Base-by-base conservation (phyloP, 2,113 vertebrate species). In the Glaucidium brasilianum region DNA sequence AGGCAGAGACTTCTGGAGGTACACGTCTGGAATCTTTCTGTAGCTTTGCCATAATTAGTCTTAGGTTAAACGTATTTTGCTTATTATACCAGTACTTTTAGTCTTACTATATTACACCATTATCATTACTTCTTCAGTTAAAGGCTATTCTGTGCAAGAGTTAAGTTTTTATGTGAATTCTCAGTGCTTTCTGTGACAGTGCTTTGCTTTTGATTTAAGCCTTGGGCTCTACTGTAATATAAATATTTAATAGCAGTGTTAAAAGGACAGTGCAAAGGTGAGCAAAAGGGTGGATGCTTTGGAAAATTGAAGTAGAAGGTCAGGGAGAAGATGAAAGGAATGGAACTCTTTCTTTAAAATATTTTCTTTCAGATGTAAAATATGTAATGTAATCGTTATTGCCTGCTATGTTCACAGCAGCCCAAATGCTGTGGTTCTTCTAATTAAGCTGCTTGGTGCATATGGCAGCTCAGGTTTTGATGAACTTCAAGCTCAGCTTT, bases 21-120 rank as follows among this genome's bases (percentile, higher is more conserved):
- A 22, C 37, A 30, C 62, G 12, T 9, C 50, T 49, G 52, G 49
- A 7, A 29, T 47, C 26, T 27, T 34, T 22, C 41, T 15, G 6
- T 37, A 21, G 50, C 50, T 77, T 34, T 59, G 21, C 30, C 22
- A 7, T 26, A 8, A 53, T 43, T 30, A 45, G 16, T 1, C 68
- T n/a, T 4, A 23, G 41, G 6, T 89, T 79, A 52, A 78, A 19
- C 19, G 8, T 5, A 39, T 17, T 64, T 7, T 26, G 43, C 56
- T 41, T 8, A 1, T n/a, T 11, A 8, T 49, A 16, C 21, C 34
- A 9, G 37, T 12, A 4, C 3, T 34, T 49, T 73, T 56, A 56
- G 27, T 25, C 53, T 52, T 6, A 0, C n/a, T 26, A 0, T 45
- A 11, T 23, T 9, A 4, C 23, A 16, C 7, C 39, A 5, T 2